Conservation (phyloP, 2,797 vertebrate species). For the Melopsittacus undulatus region DNA sequence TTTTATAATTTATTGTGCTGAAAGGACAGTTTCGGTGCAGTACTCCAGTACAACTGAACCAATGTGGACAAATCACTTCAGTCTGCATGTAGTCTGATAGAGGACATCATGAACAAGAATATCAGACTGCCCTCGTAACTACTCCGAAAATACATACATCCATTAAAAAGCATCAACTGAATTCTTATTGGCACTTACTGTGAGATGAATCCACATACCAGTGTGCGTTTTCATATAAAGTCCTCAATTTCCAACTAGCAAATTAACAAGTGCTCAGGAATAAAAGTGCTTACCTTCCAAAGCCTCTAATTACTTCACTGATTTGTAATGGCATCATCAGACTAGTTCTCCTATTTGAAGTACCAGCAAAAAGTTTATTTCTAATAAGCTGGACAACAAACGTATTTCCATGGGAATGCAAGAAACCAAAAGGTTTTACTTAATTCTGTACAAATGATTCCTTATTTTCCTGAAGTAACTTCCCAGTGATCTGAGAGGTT, state of each 20-base stretch:
- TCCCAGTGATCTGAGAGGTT: neutral
- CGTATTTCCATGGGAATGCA: neutral
- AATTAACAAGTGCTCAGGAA: neutral
- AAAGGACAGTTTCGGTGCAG: neutral
- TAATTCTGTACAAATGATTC: neutral
- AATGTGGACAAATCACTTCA: neutral
- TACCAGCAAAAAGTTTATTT: constrained; percentile 8
- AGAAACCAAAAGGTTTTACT: constrained; percentile 7
- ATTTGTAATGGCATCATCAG: neutral
- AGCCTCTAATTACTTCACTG: neutral
- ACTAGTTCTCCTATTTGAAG: neutral
- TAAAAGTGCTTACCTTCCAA: neutral
- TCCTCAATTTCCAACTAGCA: neutral
- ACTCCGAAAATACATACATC: neutral
- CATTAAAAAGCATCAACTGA: neutral
- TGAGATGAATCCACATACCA: neutral
- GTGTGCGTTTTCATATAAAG: neutral
- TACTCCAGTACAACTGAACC: neutral
- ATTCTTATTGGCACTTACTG: neutral
- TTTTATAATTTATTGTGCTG: neutral
- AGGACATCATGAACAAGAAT: neutral
- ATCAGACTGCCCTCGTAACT: neutral
- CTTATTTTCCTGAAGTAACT: constrained; percentile 20
- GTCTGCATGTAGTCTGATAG: neutral
- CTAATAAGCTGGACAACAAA: constrained; percentile 1